phyloP scores from a whole-genome alignment of 2,888 invertebrate species.

The Orthosia incerta region DNA sequence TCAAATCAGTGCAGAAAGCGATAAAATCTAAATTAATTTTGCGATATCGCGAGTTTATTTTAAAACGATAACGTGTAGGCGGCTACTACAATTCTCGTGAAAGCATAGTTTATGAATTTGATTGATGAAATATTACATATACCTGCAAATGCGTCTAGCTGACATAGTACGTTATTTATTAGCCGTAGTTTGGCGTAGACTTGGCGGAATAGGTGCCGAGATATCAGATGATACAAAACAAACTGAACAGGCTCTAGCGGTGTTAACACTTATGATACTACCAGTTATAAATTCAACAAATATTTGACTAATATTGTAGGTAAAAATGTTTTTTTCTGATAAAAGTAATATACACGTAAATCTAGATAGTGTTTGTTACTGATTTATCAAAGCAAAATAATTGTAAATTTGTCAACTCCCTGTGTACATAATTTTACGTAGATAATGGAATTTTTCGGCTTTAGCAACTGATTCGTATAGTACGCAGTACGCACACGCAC shows the following conservation, averaged over 20 bases:
- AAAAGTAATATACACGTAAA: slow-evolving; percentile 75
- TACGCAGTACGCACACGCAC: slow-evolving; percentile 15
- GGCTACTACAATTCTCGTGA: slow-evolving; percentile 31
- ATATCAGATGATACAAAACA: slow-evolving; percentile 50
- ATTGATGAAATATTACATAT: slow-evolving; percentile 40
- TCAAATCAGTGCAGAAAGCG: slow-evolving; percentile 34
- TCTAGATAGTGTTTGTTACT: slow-evolving; percentile 79
- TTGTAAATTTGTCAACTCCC: slow-evolving; percentile 83
- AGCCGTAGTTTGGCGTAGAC: slow-evolving; percentile 29
- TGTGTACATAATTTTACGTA: slow-evolving; percentile 66
- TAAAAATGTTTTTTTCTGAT: slow-evolving; percentile 68
- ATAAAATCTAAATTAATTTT: slow-evolving; percentile 60
- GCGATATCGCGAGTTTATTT: slow-evolving; percentile 50
- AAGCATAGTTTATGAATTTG: slow-evolving; percentile 31
- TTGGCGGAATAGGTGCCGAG: slow-evolving; percentile 30
- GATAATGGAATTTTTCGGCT: slow-evolving; percentile 73
- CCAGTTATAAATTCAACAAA: slow-evolving; percentile 68
- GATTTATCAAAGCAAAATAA: slow-evolving; percentile 82
- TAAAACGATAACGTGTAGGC: slow-evolving; percentile 48
- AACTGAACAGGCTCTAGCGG: slow-evolving; percentile 46
- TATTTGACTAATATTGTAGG: slow-evolving; percentile 66
- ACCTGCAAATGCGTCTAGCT: slow-evolving; percentile 22
- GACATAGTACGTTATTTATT: slow-evolving; percentile 24
- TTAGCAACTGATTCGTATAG: slow-evolving; percentile 28
- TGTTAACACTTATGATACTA: slow-evolving; percentile 56